phyloP scores from a whole-genome alignment of 2,113 vertebrate species.

The Phyllostomus hastatus region DNA sequence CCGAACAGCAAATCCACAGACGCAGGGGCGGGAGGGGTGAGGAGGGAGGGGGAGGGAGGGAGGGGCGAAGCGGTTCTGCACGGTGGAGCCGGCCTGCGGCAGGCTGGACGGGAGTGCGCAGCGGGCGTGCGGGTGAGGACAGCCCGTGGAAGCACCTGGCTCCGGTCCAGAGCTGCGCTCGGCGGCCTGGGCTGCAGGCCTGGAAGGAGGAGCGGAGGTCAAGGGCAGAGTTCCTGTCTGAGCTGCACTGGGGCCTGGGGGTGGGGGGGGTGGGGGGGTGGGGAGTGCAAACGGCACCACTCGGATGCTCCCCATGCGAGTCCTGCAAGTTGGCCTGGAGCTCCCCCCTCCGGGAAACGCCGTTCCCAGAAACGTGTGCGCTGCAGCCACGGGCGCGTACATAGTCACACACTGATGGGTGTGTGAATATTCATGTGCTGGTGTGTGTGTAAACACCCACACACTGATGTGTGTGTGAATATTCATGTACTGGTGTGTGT shows the following conservation, averaged over 20 bases:
- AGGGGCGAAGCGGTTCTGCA: background rate
- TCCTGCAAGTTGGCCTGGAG: background rate
- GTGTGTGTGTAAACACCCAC: background rate
- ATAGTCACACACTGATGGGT: too few species aligned
- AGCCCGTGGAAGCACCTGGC: background rate
- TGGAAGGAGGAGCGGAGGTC: background rate
- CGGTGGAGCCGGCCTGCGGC: background rate
- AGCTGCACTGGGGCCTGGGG: background rate
- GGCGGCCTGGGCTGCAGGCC: background rate
- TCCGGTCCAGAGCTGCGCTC: background rate
- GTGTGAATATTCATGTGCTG: background rate
- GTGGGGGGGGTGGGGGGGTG: too few species aligned
- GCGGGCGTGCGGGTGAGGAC: fast-evolving
- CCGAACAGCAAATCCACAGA: conserved; percentile 39
- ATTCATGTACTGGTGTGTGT: too few species aligned
- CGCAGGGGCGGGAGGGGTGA: background rate
- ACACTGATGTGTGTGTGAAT: too few species aligned
- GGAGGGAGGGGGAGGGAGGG: background rate
- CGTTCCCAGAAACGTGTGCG: fast-evolving
- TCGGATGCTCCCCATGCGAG: background rate
- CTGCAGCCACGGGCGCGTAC: fast-evolving
- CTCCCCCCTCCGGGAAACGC: background rate
- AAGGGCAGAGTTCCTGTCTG: background rate
- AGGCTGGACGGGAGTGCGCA: background rate
- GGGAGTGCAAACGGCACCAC: too few species aligned